Conservation (phyloP, 2,888 invertebrate species). For the Helicoverpa assulta region DNA sequence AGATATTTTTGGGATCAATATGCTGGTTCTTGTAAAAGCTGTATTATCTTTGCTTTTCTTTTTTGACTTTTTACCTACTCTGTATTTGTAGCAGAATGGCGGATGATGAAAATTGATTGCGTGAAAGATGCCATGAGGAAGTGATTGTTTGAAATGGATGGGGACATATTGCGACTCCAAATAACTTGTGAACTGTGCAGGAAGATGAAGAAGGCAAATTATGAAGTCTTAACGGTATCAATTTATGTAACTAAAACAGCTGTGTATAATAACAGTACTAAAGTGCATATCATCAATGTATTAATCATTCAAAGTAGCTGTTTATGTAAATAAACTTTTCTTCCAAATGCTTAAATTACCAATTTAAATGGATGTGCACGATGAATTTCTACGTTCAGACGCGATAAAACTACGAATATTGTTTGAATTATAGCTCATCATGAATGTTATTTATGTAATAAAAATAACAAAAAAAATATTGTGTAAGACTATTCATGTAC, state of each 20-base stretch:
- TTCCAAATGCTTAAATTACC: constrained; percentile 18
- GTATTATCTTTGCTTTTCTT: too few relatives aligned
- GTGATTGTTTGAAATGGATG: too few relatives aligned
- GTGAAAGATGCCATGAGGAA: too few relatives aligned
- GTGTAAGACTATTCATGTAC: not conserved
- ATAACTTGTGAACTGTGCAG: not conserved
- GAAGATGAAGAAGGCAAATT: not conserved
- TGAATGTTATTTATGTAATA: not conserved
- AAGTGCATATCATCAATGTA: not conserved
- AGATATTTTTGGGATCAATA: too few relatives aligned
- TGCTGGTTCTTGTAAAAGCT: too few relatives aligned
- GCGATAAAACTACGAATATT: not conserved
- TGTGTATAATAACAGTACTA: not conserved
- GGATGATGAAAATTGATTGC: too few relatives aligned
- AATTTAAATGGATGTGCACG: constrained; percentile 12
- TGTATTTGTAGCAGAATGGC: too few relatives aligned
- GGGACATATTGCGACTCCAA: too few relatives aligned
- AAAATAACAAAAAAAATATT: not conserved
- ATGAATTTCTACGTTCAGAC: not conserved
- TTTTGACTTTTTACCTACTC: too few relatives aligned
- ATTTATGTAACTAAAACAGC: too few relatives aligned
- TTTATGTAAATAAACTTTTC: not conserved
- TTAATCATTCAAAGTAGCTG: constrained; percentile 4
- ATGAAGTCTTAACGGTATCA: too few relatives aligned
- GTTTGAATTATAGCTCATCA: not conserved